Evolutionary conservation across 64 coral and sea anemone species (phyloP), one percentile per base, ranked within the genome.

Genomic region (Cladopsammia gracilis): DNA sequence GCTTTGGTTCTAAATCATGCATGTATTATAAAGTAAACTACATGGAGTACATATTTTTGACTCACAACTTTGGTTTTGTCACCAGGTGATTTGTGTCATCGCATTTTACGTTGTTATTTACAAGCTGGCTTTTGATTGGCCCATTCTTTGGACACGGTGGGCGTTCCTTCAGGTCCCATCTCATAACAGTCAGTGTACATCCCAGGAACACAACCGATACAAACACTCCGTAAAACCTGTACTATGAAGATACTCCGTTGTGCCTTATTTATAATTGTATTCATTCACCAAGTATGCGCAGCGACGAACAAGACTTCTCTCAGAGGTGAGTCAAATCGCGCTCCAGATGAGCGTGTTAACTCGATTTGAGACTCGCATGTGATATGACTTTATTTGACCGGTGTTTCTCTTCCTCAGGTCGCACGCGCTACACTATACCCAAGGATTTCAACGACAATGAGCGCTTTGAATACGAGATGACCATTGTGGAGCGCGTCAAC

Each of bases 61-160:
- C 47, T 64, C 19, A 84, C 45, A 67, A 67, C 46, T 84, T 10
- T 67, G n/a, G 6, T 59, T 51, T 49, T 68, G 60, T 84, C 80
- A 84, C 80, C 61, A 84, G 80, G 19, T 84, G 45, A 84, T 84
- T 69, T 67, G 61, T 84, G 80, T 84, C 80, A 84, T 47, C 80
- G 46, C 62, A 62, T 49, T 46, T 84, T 67, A 66, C 80, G 45
- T 84, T 45, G 62, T 26, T 84, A 22, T 44, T 20, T 6, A 51
- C 46, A 67, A 67, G 58, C 80, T 84, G 61, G 80, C 44, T 50
- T 67, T 34, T 84, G 43, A 84, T 84, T 84, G 80, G 80, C n/a
- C 12, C 2, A 10, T 48, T 67, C 15, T 2, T 6, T 68, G n/a
- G 16, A 11, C 58, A 48, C 62, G 9, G 80, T 84, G 80, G 80